Evolutionary conservation across 2,797 vertebrate genomes (phyloP), one percentile per base, ranked within the genome.

Genomic region (Catharus ustulatus): DNA sequence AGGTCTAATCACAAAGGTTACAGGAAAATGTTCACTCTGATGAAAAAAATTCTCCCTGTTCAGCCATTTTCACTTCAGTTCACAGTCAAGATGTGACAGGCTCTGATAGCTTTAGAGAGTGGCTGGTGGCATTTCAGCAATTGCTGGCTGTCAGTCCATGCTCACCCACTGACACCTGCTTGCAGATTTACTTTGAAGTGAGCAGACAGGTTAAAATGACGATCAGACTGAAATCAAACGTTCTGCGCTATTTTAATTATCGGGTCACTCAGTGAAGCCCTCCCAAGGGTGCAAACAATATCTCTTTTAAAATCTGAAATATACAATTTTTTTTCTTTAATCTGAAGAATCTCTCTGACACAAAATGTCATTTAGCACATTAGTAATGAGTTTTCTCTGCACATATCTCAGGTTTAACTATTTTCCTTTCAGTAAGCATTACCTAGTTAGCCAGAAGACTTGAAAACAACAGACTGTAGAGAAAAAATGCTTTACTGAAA

Each of bases 61-160:
- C 34, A 46, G 29, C 51, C 76, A 57, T 92, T 96, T 93, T 87
- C 74, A 59, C 63, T 89, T 73, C 58, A n/a, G 51, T 74, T 93
- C 85, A 42, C 68, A 77, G 64, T 45, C 49, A 85, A 26, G 51
- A 74, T 10, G 15, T 87, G 71, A 88, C 23, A 26, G 66, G 5
- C 42, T 91, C 34, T 73, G 71, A 43, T 18, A 30, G 51, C 62
- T 87, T 82, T 73, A 45, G 75, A 51, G 12, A 51, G 22, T 19
- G 67, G 34, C 81, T 67, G 36, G 79, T 73, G 78, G 62, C 64
- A 82, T 94, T 93, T 91, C 84, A 81, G 74, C 48, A 57, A 12
- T 51, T 62, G 38, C 52, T 51, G 51, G 42, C 80, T 92, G 61
- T 71, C 84, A 67, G 73, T 68, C 76, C 27, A 0, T 9, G 66